Evolutionary conservation across 2,113 vertebrate species (phyloP), one percentile per base, ranked within the genome.

Genomic region (Daboia siamensis): DNA sequence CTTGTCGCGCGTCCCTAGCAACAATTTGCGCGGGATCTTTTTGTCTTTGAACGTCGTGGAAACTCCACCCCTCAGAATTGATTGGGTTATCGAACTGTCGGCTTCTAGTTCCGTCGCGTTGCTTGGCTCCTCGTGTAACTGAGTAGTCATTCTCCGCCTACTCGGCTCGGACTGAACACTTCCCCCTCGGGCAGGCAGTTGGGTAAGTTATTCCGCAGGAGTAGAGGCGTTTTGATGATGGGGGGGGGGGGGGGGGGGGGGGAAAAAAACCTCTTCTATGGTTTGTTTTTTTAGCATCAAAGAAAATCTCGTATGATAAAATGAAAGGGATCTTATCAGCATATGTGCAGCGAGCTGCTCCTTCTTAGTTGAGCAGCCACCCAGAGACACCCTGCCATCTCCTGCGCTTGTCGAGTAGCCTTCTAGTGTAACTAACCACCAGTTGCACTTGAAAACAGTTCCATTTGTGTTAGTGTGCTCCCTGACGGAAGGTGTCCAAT

Each of bases 1-100:
- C 3, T 46, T 3, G 7, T 51, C 48, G 7, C n/a, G n/a, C 93
- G 94, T 92, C 96, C 97, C 52, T 96, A 95, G 96, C 95, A 96
- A 97, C 97, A 46, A 56, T 94, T 51, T 54, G 94, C 93, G 94
- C 96, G 91, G 88, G 93, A 74, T 80, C 51, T 86, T 55, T 57
- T 1, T 12, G n/a, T 55, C 51, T 74, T 80, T 69, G 0, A 0
- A 10, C n/a, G 15, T 33, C 20, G 1, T 0, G n/a, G 0, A 3
- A 39, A 21, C 10, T 23, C 90, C 94, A 69, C 89, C 92, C 91
- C 88, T 26, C 9, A 0, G 11, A 48, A 11, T 0, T 39, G 93
- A 23, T 96, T 96, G 95, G 96, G 10, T 7, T 0, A 0, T 5
- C 0, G 0, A 1, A 3, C 55, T 88, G 95, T 93, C 94, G 52